Evolutionary conservation across 2,113 vertebrate genomes (phyloP).

Genomic region (Trichomycterus rosablanca): DNA sequence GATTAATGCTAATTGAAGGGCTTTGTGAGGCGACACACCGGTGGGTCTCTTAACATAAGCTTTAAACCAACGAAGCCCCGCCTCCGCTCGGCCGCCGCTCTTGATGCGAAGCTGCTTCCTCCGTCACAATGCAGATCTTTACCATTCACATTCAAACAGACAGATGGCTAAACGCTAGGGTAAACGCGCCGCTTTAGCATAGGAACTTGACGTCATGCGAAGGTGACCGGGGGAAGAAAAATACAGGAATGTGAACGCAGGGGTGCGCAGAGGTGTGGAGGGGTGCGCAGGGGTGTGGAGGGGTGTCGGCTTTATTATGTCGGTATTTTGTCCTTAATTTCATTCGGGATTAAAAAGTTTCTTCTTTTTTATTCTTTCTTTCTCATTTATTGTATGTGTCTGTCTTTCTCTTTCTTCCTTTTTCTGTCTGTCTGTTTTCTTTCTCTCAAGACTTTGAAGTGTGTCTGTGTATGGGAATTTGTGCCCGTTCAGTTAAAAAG

Average conservation of each 20-base stretch:
- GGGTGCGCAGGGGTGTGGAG: no score
- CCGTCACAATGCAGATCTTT: slow-evolving; percentile 47
- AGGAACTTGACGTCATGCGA: slow-evolving; percentile 43
- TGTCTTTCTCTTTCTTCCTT: no score
- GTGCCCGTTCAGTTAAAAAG: no score
- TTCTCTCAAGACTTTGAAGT: no score
- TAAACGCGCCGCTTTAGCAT: slow-evolving; percentile 33
- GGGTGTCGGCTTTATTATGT: not conserved
- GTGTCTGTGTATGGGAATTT: no score
- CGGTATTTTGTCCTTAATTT: no score
- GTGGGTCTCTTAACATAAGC: slow-evolving; percentile 44
- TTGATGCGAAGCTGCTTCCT: slow-evolving; percentile 48
- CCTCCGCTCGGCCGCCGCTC: slow-evolving; percentile 34
- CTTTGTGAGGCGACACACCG: slow-evolving; percentile 31
- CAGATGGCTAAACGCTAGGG: slow-evolving; percentile 41
- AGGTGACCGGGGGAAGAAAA: slow-evolving; percentile 28
- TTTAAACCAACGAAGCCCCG: slow-evolving; percentile 47
- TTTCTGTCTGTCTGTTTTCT: no score
- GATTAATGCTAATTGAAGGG: slow-evolving; percentile 37
- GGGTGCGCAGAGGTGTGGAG: no score
- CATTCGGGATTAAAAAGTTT: no score
- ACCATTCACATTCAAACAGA: slow-evolving; percentile 45
- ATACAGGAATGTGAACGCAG: no score
- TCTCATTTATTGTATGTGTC: not conserved
- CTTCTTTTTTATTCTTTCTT: no score